phyloP scores from a whole-genome alignment of 1,140 invertebrate species.

The Leptinotarsa defecta region DNA sequence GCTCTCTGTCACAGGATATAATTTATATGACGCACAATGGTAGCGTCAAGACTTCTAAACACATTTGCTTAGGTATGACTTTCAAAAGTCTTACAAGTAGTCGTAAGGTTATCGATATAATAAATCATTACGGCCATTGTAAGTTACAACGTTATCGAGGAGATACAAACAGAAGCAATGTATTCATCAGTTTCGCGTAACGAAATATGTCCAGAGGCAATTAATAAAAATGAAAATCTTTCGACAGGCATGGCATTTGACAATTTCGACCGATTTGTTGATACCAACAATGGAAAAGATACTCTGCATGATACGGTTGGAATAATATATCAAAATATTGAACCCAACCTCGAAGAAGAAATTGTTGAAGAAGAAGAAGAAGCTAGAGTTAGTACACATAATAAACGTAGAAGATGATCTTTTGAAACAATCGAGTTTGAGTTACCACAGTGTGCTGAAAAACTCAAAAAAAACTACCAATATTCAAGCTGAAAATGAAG shows the following conservation, averaged over 20 bases:
- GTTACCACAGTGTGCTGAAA: slow-evolving; percentile 29
- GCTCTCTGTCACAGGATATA: slow-evolving; percentile 33
- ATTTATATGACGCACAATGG: slow-evolving; percentile 45
- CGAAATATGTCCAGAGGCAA: slow-evolving; percentile 44
- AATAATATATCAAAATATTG: slow-evolving; percentile 51
- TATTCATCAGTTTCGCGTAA: slow-evolving; percentile 29
- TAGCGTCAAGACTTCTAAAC: slow-evolving; percentile 46
- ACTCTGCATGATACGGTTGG: slow-evolving; percentile 60
- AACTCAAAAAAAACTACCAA: slow-evolving; percentile 25
- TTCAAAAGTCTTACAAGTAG: slow-evolving; percentile 53
- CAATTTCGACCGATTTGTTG: slow-evolving; percentile 57
- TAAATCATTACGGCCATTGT: slow-evolving; percentile 51
- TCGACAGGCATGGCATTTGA: slow-evolving; percentile 55
- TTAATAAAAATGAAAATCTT: slow-evolving; percentile 35
- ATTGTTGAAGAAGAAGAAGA: slow-evolving; percentile 16
- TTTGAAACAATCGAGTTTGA: slow-evolving; percentile 25
- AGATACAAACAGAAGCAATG: slow-evolving; percentile 51
- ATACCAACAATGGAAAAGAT: slow-evolving; percentile 56
- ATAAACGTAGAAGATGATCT: slow-evolving; percentile 32
- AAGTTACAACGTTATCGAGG: slow-evolving; percentile 48
- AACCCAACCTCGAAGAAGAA: background rate
- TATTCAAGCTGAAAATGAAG: slow-evolving; percentile 8
- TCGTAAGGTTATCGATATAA: slow-evolving; percentile 43
- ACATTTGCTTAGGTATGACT: slow-evolving; percentile 39
- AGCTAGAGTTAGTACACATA: background rate